phyloP scores from a whole-genome alignment of 2,888 invertebrate genomes.

The Fissipunctia ypsillon region DNA sequence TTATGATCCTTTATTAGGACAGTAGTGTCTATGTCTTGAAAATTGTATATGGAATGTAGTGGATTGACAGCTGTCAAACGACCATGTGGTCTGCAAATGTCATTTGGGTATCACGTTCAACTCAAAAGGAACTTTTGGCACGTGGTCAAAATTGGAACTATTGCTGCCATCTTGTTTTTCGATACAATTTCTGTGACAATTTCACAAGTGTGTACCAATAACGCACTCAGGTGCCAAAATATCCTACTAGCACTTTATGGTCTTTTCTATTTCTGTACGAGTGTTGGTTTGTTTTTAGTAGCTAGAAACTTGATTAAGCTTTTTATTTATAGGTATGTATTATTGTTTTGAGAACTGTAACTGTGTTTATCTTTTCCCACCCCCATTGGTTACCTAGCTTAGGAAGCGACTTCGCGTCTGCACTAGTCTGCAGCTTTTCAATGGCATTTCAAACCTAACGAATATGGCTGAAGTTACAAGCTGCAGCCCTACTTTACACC shows the following conservation, averaged over 20 bases:
- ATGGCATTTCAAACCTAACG: conserved; percentile 12
- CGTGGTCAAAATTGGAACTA: no score
- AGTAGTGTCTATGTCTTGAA: neutral
- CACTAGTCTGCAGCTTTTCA: conserved; percentile 3
- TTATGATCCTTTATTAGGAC: neutral
- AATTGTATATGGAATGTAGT: neutral
- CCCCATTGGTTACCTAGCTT: neutral
- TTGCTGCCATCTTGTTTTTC: no score
- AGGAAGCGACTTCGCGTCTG: neutral
- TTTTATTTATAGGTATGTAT: neutral
- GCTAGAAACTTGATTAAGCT: neutral
- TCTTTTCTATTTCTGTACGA: neutral
- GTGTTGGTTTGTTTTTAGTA: neutral
- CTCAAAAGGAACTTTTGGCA: no score
- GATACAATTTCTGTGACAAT: no score
- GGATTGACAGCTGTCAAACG: conserved; percentile 29
- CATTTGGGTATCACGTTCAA: neutral
- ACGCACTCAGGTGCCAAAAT: neutral
- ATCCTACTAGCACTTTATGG: no score
- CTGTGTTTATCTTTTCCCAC: neutral
- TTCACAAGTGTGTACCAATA: no score
- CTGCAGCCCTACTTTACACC: conserved; percentile 38
- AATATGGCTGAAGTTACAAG: neutral
- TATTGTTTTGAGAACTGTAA: neutral
- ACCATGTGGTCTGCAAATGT: neutral